These are phyloP conservation scores for Trialeurodes vaporariorum DNA, from an alignment of 1,140 invertebrate species.

Conservation along the genomic window DNA sequence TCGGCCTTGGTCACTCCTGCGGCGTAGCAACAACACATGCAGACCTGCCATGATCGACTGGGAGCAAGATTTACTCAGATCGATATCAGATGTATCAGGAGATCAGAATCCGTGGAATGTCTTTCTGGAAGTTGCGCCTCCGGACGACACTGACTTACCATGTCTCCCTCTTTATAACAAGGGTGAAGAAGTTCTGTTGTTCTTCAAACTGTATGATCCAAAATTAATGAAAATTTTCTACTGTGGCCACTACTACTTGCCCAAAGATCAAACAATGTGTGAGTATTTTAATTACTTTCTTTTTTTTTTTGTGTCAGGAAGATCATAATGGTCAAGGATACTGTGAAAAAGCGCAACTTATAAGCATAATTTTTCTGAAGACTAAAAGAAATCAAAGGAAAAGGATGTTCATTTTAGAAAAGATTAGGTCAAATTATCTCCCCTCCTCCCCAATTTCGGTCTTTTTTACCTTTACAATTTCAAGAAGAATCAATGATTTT, in stretches of 20 bases:
- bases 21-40: slow-evolving; percentile 80
- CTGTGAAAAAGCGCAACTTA: too few species aligned
- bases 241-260: slow-evolving; percentile 81
- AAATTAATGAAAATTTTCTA: slow-evolving; percentile 91
- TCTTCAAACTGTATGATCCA: too few species aligned
- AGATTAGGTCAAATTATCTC: too few species aligned
- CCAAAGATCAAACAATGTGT: slow-evolving; percentile 69
- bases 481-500: too few species aligned
- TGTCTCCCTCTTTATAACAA: slow-evolving; percentile 85
- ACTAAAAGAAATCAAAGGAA: too few species aligned
- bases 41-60: slow-evolving; percentile 78
- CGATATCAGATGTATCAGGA: slow-evolving; percentile 66
- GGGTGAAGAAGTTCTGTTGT: slow-evolving; percentile 85
- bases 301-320: too few species aligned
- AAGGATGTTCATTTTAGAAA: too few species aligned
- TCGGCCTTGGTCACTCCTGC: slow-evolving; percentile 82
- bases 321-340: too few species aligned
- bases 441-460: too few species aligned
- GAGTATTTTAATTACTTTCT: too few species aligned
- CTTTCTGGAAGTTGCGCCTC: slow-evolving; percentile 78
- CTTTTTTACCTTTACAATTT: too few species aligned
- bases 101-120: slow-evolving; percentile 87
- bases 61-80: slow-evolving; percentile 64
- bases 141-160: slow-evolving; percentile 59
- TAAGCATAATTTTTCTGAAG: slow-evolving; percentile 3